A percentile compares a stretch with the other conserved stretches of the same genome.
Evolutionary conservation across 2,113 vertebrate genomes (phyloP).

Genomic region (Ciconia boyciana): DNA sequence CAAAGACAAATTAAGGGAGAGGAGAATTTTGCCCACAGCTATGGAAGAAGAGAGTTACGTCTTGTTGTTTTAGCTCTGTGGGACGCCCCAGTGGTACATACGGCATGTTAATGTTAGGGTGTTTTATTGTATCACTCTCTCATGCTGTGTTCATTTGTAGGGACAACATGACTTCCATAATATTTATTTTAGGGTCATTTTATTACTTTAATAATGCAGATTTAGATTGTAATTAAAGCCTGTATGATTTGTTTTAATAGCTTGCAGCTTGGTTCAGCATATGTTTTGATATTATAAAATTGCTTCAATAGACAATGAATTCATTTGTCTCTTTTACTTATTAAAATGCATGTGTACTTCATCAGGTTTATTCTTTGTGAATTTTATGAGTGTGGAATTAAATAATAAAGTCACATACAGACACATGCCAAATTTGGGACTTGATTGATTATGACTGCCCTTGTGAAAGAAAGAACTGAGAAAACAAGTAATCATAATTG

Average conservation of each 20-base stretch:
- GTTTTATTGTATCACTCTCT: conserved; percentile 10
- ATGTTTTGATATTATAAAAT: conserved; percentile 40
- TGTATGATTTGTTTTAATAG: conserved; percentile 47
- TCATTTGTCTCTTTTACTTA: conserved; percentile 37
- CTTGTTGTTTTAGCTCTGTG: conserved; percentile 18
- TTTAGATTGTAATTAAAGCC: conserved; percentile 58
- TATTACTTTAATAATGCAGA: conserved; percentile 49
- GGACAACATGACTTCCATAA: conserved; percentile 45
- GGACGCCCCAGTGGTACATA: background rate
- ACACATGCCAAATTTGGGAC: background rate
- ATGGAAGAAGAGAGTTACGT: background rate
- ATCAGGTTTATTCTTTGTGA: conserved; percentile 43
- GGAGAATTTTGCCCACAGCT: background rate
- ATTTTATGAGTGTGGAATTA: conserved; percentile 13
- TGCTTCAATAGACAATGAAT: conserved; percentile 57
- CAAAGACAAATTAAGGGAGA: background rate
- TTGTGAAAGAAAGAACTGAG: background rate
- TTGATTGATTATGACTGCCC: background rate
- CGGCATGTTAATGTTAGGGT: background rate
- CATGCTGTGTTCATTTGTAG: conserved; percentile 49
- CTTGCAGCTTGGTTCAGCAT: conserved; percentile 26
- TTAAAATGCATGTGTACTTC: conserved; percentile 38
- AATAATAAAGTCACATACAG: background rate
- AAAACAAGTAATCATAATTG: background rate
- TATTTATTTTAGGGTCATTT: conserved; percentile 65